A percentile compares a stretch with the other conserved stretches of the same genome.
phyloP scores from a whole-genome alignment of 2,797 vertebrate species.

The Austrolebias charrua region DNA sequence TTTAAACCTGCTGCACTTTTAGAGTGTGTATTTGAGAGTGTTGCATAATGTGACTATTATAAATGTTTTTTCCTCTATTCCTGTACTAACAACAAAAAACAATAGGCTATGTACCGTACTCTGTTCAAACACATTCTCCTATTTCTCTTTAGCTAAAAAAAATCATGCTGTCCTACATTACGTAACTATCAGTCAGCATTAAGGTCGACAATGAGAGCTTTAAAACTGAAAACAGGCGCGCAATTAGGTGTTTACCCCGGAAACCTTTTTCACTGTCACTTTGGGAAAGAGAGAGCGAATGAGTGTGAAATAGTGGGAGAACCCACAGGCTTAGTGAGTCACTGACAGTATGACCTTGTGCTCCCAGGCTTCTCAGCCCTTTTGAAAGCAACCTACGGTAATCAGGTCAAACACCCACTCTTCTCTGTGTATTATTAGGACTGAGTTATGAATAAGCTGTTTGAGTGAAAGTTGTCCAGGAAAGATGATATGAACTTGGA shows the following conservation, averaged over 20 bases:
- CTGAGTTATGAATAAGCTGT: conserved; percentile 27
- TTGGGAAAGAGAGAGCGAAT: conserved; percentile 20
- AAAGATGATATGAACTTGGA: conserved; percentile 6
- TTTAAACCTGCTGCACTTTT: conserved; percentile 55
- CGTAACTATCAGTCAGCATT: conserved; percentile 68
- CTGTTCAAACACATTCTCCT: conserved; percentile 51
- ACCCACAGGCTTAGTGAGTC: conserved; percentile 54
- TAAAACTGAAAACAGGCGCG: conserved; percentile 55
- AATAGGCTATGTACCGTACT: conserved; percentile 50
- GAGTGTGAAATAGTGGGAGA: conserved; percentile 26
- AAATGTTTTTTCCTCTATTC: conserved; percentile 37
- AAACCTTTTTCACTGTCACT: conserved; percentile 57
- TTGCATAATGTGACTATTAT: conserved; percentile 66
- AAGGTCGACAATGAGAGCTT: conserved; percentile 61
- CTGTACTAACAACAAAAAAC: conserved; percentile 55
- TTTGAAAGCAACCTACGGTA: conserved; percentile 51
- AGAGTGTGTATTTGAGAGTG: conserved; percentile 46
- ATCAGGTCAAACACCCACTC: conserved; percentile 65
- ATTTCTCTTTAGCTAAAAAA: conserved; percentile 63
- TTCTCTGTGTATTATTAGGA: conserved; percentile 15
- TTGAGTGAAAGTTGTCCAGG: conserved; percentile 12
- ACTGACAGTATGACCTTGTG: conserved; percentile 73
- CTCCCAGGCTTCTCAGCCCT: conserved; percentile 56
- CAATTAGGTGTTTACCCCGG: conserved; percentile 71
- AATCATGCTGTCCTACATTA: conserved; percentile 63